Conservation (phyloP, 2,113 vertebrate species). For the Leiothrix lutea region DNA sequence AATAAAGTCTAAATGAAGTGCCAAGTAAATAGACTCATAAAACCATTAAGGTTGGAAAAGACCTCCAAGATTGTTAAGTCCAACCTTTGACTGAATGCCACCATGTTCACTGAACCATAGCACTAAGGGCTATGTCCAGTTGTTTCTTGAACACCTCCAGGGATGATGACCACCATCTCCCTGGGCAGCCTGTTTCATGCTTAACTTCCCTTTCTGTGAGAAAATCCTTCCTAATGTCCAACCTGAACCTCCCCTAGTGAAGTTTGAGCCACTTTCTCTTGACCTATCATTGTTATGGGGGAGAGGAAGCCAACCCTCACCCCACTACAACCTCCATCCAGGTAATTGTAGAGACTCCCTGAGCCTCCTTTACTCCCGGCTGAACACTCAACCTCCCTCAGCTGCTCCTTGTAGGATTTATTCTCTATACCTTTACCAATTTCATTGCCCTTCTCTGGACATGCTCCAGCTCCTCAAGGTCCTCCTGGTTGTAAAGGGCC, state of each 20-base stretch:
- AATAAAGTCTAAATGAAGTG: neutral
- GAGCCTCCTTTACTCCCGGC: neutral
- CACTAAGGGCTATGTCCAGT: too few relatives aligned
- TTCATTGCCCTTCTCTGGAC: neutral
- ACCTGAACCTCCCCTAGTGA: neutral
- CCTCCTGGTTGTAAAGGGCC: neutral
- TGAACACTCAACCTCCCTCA: neutral
- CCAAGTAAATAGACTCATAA: neutral
- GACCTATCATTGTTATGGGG: accelerated
- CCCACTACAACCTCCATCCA: neutral
- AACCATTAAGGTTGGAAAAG: neutral
- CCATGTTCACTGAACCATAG: neutral
- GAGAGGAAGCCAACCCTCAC: neutral
- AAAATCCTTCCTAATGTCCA: neutral
- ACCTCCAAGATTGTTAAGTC: neutral
- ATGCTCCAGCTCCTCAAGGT: neutral
- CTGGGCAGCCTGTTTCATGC: neutral
- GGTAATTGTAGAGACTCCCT: neutral
- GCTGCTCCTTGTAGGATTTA: neutral
- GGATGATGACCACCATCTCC: neutral
- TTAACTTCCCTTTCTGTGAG: neutral
- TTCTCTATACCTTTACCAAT: neutral
- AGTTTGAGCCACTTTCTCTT: neutral
- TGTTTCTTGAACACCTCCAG: neutral
- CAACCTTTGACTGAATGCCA: neutral